These are phyloP conservation scores for Iguana delicatissima DNA, from an alignment of 2,797 vertebrate species.

Conservation along the genomic window DNA sequence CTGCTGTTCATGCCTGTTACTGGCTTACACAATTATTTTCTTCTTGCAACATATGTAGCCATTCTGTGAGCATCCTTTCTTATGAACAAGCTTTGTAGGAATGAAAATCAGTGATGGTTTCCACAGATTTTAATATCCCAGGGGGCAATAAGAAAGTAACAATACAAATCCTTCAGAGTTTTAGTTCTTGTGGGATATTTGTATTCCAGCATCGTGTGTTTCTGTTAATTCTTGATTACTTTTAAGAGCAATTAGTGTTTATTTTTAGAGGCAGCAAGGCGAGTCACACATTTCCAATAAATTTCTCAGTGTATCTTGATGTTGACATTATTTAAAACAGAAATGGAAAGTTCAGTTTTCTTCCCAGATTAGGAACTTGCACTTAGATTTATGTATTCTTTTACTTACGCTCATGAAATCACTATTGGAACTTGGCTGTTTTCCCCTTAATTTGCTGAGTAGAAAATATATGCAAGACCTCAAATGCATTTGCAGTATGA, in stretches of 20 bases:
- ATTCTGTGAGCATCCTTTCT: background rate
- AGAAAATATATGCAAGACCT: conserved; percentile 55
- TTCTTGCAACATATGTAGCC: conserved; percentile 19
- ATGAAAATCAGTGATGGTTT: background rate
- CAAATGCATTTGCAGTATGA: conserved; percentile 33
- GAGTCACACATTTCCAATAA: conserved; percentile 61
- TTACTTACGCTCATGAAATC: conserved; percentile 55
- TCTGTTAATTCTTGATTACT: conserved; percentile 51
- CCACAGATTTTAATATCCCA: background rate
- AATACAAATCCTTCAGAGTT: conserved; percentile 19
- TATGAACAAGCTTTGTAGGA: conserved; percentile 4
- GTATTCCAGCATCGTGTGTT: conserved; percentile 49
- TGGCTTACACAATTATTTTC: conserved; percentile 14
- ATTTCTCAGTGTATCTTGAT: conserved; percentile 43
- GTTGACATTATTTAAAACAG: conserved; percentile 42
- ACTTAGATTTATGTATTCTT: conserved; percentile 18
- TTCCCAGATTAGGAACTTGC: conserved; percentile 31
- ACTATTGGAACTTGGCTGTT: conserved; percentile 51
- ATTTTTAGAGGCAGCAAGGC: conserved; percentile 46
- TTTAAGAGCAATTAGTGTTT: conserved; percentile 49
- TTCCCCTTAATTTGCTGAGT: conserved; percentile 11
- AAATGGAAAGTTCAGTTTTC: background rate
- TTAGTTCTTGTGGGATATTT: conserved; percentile 26
- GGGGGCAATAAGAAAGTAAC: conserved; percentile 41
- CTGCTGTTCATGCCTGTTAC: conserved; percentile 11